A percentile compares a stretch with the other conserved stretches of the same genome.
Conservation (phyloP, 1,140 invertebrate genomes). For the Goniozus legneri region DNA sequence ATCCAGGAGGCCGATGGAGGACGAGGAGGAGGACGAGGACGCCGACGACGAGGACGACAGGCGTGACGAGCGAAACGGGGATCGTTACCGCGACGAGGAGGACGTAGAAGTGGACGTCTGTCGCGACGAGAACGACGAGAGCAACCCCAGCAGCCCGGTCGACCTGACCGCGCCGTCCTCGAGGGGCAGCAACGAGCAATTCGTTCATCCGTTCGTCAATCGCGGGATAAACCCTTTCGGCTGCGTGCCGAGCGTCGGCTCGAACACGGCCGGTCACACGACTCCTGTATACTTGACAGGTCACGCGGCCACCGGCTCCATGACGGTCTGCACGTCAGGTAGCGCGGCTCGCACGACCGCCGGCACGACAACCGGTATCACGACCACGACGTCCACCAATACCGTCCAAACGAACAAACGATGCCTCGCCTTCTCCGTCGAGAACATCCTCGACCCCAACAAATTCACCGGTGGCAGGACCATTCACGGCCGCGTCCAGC, state of each 20-base stretch:
- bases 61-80: constrained; percentile 29
- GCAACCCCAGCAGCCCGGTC: constrained; percentile 49
- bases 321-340: constrained; percentile 32
- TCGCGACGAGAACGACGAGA: constrained; percentile 34
- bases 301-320: constrained; percentile 16
- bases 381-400: constrained; percentile 35
- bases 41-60: constrained; percentile 27
- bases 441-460: constrained; percentile 86
- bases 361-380: constrained; percentile 25
- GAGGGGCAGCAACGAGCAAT: constrained; percentile 33
- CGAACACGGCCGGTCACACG: constrained; percentile 5
- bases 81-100: constrained; percentile 37
- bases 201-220: constrained; percentile 34
- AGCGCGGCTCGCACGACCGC: constrained; percentile 26
- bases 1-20: constrained; percentile 8
- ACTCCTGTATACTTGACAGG: constrained; percentile 8
- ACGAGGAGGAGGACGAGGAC: constrained; percentile 34
- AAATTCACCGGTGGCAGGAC: constrained; percentile 74
- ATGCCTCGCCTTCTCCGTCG: constrained; percentile 80
- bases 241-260: constrained; percentile 34
- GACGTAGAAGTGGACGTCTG: constrained; percentile 49
- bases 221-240: constrained; percentile 34
- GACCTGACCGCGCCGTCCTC: constrained; percentile 47
- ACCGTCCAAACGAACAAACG: constrained; percentile 39
- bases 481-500: constrained; percentile 32